Evolutionary conservation across 2,113 vertebrate species (phyloP).

Genomic region (Canis aureus): DNA sequence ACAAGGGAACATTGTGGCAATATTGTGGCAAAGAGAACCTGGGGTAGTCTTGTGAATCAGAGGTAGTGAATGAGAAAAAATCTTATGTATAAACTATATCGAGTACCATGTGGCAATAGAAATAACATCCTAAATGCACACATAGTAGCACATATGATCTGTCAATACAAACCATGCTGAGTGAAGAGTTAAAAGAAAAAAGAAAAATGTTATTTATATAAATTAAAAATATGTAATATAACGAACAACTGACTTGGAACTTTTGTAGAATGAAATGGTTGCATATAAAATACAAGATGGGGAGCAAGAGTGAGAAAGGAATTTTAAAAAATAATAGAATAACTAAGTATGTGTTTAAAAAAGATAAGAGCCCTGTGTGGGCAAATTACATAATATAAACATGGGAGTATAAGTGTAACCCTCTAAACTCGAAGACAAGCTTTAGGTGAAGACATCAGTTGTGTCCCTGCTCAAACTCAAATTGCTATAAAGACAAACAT

Average conservation of each 20-base stretch:
- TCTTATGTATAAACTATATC: rapidly evolving
- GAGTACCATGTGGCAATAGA: not conserved
- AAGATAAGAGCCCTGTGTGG: no score
- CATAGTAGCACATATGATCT: rapidly evolving
- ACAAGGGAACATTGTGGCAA: no score
- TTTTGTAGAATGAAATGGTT: not conserved
- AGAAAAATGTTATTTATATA: no score
- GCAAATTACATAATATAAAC: not conserved
- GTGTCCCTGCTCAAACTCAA: not conserved
- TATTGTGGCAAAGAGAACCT: not conserved
- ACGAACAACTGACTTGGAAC: not conserved
- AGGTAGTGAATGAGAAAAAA: not conserved
- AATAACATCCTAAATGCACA: not conserved
- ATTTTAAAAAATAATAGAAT: not conserved
- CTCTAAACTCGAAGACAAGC: not conserved
- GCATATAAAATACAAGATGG: not conserved
- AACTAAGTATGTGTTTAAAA: not conserved
- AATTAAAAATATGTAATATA: not conserved
- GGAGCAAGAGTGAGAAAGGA: not conserved
- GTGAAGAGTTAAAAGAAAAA: not conserved
- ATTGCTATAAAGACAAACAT: not conserved
- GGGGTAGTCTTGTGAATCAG: no score
- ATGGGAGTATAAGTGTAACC: rapidly evolving
- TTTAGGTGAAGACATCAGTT: not conserved
- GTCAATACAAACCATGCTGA: not conserved